Percentiles rank a stretch among this genome's conserved stretches.
These are phyloP conservation scores for Olivierus martensii DNA, from an alignment of 1,140 invertebrate species.

Conservation along the genomic window DNA sequence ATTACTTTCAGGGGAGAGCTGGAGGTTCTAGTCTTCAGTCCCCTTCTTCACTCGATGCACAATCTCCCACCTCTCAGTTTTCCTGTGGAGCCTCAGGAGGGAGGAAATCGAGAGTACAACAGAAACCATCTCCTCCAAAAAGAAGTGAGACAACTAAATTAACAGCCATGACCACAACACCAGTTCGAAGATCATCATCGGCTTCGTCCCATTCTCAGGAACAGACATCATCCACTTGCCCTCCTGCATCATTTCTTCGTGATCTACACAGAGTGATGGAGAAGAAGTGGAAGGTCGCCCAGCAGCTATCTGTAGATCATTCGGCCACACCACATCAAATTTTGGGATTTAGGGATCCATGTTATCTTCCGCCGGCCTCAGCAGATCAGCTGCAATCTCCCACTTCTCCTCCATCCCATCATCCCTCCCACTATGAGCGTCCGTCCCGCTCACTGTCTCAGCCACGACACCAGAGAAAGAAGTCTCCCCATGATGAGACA, in stretches of 20 bases:
- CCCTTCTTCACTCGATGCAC: slow-evolving; percentile 43
- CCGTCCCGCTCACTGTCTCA: slow-evolving; percentile 4
- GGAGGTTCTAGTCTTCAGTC: slow-evolving; percentile 23
- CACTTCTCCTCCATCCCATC: slow-evolving; percentile 46
- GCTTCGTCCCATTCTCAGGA: neutral
- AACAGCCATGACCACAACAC: slow-evolving; percentile 7
- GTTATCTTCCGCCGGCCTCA: slow-evolving; percentile 14
- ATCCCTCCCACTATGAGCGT: slow-evolving; percentile 6
- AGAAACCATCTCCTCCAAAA: slow-evolving; percentile 20
- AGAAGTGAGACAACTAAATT: slow-evolving; percentile 44
- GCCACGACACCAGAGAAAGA: neutral
- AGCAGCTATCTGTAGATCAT: slow-evolving; percentile 72
- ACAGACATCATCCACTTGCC: slow-evolving; percentile 23
- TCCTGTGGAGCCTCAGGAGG: slow-evolving; percentile 19
- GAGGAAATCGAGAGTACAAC: slow-evolving; percentile 1
- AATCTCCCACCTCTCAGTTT: slow-evolving; percentile 3
- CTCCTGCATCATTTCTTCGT: slow-evolving; percentile 65
- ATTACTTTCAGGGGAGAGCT: neutral
- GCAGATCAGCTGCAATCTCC: slow-evolving; percentile 2
- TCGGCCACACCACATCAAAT: slow-evolving; percentile 78
- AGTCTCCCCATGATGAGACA: slow-evolving; percentile 1
- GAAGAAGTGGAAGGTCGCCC: slow-evolving; percentile 77
- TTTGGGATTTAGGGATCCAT: slow-evolving; percentile 54
- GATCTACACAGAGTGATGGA: slow-evolving; percentile 81
- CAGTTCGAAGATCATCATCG: neutral